Base-by-base conservation (phyloP, 2,113 vertebrate genomes). In the Mesitornis unicolor region DNA sequence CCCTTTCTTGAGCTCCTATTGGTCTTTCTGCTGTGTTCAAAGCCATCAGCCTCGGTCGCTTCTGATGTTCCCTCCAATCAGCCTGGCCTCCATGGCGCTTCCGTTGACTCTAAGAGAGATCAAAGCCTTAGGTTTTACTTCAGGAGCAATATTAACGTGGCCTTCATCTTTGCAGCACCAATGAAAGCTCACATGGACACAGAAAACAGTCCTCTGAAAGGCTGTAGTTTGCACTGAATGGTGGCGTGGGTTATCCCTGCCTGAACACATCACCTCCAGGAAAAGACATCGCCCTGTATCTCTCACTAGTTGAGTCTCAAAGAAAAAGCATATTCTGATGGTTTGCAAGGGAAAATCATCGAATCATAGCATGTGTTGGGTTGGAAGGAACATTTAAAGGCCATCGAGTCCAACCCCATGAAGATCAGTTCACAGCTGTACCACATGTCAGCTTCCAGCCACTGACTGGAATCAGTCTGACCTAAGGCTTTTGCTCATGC, bases 1-100 rank as follows among this genome's bases (percentile, higher is more conserved):
- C 97, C 22, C 96, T 98, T 93, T 98, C 98, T 89, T 97, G 97
- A 26, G 97, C 97, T 45, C 98, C 98, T 81, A 97, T 96, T 61
- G 98, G 98, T 35, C 98, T 91, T 93, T 96, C 98, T 10, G 97
- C 79, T 7, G 94, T 83, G 33, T n/a, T n/a, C n/a, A 97, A 95
- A 87, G 95, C 68, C 18, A 79, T 5, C 25, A 97, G 92, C 43
- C 98, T 97, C 67, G 65, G 96, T 81, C 96, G 95, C 77, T 98
- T 98, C 63, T 96, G 97, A 67, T 89, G 35, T 91, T 98, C 98
- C 91, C 98, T 97, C 16, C 98, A 97, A 90, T 43, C 95, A 18
- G 84, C 83, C 53, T 98, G 64, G 89, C 98, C 97, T 76, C 98
- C 97, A 64, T 98, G 98, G 14, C 98, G 98, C 67, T 98, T 98